Base-by-base conservation (phyloP, 2,797 vertebrate species). In the Phataginus tetradactyla region DNA sequence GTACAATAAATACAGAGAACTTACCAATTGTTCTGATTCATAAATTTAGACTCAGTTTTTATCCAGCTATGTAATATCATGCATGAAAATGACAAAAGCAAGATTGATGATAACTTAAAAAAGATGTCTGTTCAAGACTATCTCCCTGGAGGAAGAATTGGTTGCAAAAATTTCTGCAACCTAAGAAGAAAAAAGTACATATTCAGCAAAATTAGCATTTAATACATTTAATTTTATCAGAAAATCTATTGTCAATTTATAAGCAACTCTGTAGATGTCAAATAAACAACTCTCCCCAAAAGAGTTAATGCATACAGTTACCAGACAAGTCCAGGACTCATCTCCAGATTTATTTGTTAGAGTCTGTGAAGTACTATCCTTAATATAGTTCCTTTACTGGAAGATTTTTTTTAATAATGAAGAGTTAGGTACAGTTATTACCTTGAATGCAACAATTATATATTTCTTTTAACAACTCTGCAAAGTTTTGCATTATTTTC, bases 1-100 rank as follows among this genome's bases (percentile, higher is more conserved):
- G 1, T 79, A 72, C 11, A 92, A 59, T 71, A 81, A 91, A 92
- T 72, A 61, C 5, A 75, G 25, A n/a, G 5, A 91, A 32, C 0
- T 39, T 86, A 85, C 79, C 4, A 72, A 68, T 66, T 91, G 6
- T 78, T 81, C 45, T 96, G 23, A 93, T 84, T 72, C 21, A 94
- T 32, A 77, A 80, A 4, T 90, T 96, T 49, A 77, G 53, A 80
- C 25, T 91, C 17, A 25, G 0, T 64, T 39, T 85, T 93, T 32
- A 32, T 29, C 39, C 45, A 87, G 20, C 2, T 51, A 88, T n/a
- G 17, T 68, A 45, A 91, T 64, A 1, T 45, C 57, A 14, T 77
- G 4, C 10, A 25, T 25, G 37, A 39, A 8, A 21, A 63, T 45
- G 27, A 85, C n/a, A 86, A 89, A 83, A 12, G 15, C 49, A 86